Percentiles rank a stretch among this genome's conserved stretches.
phyloP scores from a whole-genome alignment of 2,797 vertebrate genomes.

The Enteromius fasciolatus region DNA sequence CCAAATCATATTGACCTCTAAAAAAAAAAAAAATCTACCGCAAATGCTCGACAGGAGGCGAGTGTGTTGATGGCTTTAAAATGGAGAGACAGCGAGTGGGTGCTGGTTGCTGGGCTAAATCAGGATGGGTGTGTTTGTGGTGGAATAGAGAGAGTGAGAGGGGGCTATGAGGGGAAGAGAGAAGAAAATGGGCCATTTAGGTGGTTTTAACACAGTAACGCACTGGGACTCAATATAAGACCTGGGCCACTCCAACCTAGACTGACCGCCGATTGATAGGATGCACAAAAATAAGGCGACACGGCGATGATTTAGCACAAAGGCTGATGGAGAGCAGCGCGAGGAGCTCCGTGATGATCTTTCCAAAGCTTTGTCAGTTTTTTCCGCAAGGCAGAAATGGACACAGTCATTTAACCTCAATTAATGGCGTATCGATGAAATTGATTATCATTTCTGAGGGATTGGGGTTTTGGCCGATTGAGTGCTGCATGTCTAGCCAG shows the following conservation, averaged over 20 bases:
- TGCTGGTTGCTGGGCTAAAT: conserved; percentile 68
- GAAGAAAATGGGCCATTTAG: conserved; percentile 68
- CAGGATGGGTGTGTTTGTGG: conserved; percentile 74
- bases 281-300: conserved; percentile 65
- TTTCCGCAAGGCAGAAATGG: neutral
- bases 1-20: conserved; percentile 49
- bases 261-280: conserved; percentile 61
- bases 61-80: conserved; percentile 55
- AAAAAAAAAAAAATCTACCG: conserved; percentile 1
- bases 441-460: conserved; percentile 41
- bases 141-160: conserved; percentile 57
- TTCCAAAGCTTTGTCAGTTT: conserved; percentile 1
- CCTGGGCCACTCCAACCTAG: conserved; percentile 35
- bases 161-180: conserved; percentile 66
- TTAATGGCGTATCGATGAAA: conserved; percentile 17
- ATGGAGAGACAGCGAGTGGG: conserved; percentile 57
- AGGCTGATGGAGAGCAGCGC: conserved; percentile 43
- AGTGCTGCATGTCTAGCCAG: conserved; percentile 16
- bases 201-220: conserved; percentile 52
- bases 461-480: conserved; percentile 13
- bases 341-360: neutral
- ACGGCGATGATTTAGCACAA: conserved; percentile 67
- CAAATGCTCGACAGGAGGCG: conserved; percentile 37
- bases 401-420: conserved; percentile 20
- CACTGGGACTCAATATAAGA: conserved; percentile 54